phyloP scores from a whole-genome alignment of 2,797 vertebrate species.

The Petrocephalus schoutedeni region DNA sequence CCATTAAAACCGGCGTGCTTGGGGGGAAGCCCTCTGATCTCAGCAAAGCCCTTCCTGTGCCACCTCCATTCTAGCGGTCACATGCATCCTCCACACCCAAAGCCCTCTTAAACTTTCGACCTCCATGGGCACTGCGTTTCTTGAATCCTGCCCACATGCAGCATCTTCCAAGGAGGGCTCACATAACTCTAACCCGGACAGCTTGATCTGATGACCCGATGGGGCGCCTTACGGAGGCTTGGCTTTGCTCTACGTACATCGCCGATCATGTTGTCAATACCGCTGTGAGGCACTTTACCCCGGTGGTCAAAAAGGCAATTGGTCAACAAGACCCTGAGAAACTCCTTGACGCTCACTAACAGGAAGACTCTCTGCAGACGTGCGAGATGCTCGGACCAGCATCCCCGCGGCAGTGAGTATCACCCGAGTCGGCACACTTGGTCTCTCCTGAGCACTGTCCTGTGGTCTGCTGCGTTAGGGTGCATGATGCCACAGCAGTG shows the following conservation, averaged over 20 bases:
- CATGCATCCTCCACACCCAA: not conserved
- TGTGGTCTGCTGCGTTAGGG: no score
- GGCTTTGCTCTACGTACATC: not conserved
- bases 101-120: not conserved
- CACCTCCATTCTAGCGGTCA: not conserved
- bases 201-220: not conserved
- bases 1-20: not conserved
- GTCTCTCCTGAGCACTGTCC: not conserved
- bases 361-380: not conserved
- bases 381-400: not conserved
- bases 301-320: no score
- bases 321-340: not conserved
- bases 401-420: not conserved
- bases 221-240: not conserved
- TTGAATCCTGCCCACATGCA: not conserved
- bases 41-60: not conserved
- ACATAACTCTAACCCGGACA: not conserved
- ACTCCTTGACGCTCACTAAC: not conserved
- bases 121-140: not conserved
- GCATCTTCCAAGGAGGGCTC: not conserved
- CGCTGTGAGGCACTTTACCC: not conserved
- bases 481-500: not conserved
- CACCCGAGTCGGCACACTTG: not conserved
- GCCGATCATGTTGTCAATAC: not conserved
- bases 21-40: not conserved